Conservation (phyloP, 1,140 invertebrate genomes). For the Ceratosolen solmsi region DNA sequence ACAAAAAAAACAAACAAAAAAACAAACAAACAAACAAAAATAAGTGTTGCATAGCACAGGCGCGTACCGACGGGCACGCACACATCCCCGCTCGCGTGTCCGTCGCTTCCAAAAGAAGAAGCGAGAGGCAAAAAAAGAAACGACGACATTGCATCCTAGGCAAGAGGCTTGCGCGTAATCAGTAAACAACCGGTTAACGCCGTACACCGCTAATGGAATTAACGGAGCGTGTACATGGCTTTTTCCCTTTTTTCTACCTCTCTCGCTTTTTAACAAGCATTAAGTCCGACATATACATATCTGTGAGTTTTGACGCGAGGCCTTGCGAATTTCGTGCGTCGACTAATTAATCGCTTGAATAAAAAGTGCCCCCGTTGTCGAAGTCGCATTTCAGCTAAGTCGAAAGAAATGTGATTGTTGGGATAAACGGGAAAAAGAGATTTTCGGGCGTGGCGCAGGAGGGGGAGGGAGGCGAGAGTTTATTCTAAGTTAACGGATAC, state of each 20-base stretch:
- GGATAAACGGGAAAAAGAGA: neutral
- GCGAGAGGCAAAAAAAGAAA: slow-evolving; percentile 17
- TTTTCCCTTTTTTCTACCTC: neutral
- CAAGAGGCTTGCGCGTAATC: neutral
- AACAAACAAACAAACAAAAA: neutral
- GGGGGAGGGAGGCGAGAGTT: neutral
- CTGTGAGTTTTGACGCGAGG: neutral
- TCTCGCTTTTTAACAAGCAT: neutral
- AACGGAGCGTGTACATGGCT: neutral
- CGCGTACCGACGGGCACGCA: neutral
- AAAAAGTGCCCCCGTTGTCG: slow-evolving; percentile 26
- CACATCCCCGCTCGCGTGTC: neutral
- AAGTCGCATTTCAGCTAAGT: neutral
- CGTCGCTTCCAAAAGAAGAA: neutral
- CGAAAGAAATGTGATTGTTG: neutral
- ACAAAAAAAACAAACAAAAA: too few species aligned
- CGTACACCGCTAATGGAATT: slow-evolving; percentile 26
- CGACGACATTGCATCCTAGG: neutral
- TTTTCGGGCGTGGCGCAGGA: neutral
- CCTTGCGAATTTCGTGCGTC: neutral
- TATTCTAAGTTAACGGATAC: slow-evolving; percentile 10
- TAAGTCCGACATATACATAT: neutral
- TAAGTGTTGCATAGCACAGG: neutral
- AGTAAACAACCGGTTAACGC: slow-evolving; percentile 17
- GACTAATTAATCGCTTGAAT: neutral